Conservation (phyloP, 2,113 vertebrate species). For the Strix uralensis region DNA sequence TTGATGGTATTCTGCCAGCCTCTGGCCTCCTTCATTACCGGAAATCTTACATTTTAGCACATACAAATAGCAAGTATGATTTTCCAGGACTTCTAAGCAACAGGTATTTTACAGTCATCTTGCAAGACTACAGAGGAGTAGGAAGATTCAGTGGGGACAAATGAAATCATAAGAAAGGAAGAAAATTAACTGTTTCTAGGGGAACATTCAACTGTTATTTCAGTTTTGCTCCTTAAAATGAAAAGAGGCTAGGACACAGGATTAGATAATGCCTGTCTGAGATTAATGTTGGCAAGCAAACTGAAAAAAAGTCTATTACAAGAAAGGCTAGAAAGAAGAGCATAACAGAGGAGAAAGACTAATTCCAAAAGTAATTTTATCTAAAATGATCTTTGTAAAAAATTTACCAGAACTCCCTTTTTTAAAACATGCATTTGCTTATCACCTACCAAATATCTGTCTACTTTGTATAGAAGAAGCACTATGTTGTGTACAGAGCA, state of each 20-base stretch:
- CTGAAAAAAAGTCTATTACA: not conserved
- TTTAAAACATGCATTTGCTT: not conserved
- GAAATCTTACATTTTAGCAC: not conserved
- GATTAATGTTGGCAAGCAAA: not conserved
- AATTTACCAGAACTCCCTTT: not conserved
- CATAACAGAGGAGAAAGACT: not conserved
- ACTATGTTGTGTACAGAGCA: rapidly evolving
- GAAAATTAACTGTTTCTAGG: not conserved
- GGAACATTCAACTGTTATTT: not conserved
- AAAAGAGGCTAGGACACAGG: not conserved
- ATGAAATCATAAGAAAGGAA: not conserved
- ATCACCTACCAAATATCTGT: not conserved
- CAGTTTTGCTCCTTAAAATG: not conserved
- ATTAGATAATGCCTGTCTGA: not conserved
- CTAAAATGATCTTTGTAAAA: not conserved
- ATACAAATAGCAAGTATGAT: not conserved
- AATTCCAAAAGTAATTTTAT: not conserved
- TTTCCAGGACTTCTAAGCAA: not conserved
- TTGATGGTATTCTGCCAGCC: not conserved
- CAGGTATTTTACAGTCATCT: not conserved
- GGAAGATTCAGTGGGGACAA: not conserved
- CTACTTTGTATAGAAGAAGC: not conserved
- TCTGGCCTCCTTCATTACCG: not conserved
- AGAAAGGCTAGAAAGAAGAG: not conserved
- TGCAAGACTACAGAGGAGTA: not conserved